These are phyloP conservation scores for Graptemys geographica DNA, from an alignment of 2,797 vertebrate species.

Conservation along the genomic window DNA sequence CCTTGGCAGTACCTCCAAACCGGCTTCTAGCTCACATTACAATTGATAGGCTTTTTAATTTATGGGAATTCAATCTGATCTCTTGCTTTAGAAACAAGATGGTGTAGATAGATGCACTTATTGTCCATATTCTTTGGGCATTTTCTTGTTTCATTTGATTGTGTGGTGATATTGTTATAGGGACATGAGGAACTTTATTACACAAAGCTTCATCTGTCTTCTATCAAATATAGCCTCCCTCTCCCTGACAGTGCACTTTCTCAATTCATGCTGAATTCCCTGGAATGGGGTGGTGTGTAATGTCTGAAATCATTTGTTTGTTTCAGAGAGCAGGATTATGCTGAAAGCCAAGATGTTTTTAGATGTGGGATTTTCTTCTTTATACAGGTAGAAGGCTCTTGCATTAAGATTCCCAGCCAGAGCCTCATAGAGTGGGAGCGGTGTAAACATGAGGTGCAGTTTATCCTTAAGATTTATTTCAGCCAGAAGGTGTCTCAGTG, in stretches of 20 bases:
- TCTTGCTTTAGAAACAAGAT: slow-evolving; percentile 81
- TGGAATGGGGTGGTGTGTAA: neutral
- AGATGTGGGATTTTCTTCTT: neutral
- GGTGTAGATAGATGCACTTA: slow-evolving; percentile 74
- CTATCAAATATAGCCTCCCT: slow-evolving; percentile 51
- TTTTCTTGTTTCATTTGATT: slow-evolving; percentile 83
- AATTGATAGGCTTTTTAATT: slow-evolving; percentile 83
- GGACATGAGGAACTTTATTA: slow-evolving; percentile 78
- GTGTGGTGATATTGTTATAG: slow-evolving; percentile 77
- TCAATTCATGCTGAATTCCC: slow-evolving; percentile 14
- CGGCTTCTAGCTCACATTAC: slow-evolving; percentile 51
- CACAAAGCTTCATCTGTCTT: slow-evolving; percentile 65
- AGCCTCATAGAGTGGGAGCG: neutral
- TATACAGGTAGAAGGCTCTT: neutral
- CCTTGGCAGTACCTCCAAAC: slow-evolving; percentile 70
- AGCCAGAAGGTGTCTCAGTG: neutral
- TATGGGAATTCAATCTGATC: slow-evolving; percentile 81
- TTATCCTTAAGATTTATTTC: neutral
- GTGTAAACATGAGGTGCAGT: neutral
- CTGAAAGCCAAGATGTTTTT: neutral
- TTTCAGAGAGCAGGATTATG: neutral
- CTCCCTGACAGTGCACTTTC: neutral
- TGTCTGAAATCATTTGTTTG: neutral
- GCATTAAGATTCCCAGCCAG: neutral
- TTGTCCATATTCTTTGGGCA: slow-evolving; percentile 76